phyloP scores from a whole-genome alignment of 2,797 vertebrate species.

The Clamator glandarius region DNA sequence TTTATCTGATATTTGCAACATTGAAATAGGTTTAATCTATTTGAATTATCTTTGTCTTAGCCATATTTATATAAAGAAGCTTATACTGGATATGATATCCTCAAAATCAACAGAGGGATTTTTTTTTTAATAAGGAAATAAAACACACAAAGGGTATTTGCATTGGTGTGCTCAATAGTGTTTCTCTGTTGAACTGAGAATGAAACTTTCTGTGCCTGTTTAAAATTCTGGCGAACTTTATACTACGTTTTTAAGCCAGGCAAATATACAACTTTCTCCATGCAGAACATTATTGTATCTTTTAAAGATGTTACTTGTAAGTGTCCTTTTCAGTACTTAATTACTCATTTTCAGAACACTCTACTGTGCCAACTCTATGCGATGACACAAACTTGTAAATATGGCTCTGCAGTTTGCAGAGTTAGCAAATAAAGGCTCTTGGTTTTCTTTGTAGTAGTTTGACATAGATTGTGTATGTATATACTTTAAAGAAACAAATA shows the following conservation, averaged over 20 bases:
- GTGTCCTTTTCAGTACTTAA: background rate
- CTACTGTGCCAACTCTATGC: background rate
- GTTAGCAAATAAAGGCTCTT: background rate
- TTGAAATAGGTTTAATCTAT: constrained; percentile 33
- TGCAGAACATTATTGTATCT: background rate
- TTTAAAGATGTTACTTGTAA: background rate
- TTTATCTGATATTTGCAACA: constrained; percentile 50
- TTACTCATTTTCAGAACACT: background rate
- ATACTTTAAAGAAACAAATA: background rate
- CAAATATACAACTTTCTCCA: background rate
- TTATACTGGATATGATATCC: background rate
- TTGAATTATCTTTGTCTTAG: constrained; percentile 35
- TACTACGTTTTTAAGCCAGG: background rate
- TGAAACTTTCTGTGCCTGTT: background rate
- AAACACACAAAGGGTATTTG: background rate
- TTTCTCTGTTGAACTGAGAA: background rate
- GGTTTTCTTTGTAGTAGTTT: background rate
- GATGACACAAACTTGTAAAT: background rate
- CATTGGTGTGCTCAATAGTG: background rate
- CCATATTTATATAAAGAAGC: constrained; percentile 20
- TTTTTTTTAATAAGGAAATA: background rate
- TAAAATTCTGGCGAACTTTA: background rate
- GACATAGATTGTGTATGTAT: background rate
- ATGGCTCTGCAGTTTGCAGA: background rate
- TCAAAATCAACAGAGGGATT: background rate